Conservation (phyloP, 1,140 invertebrate genomes). For the Cherax destructor region DNA sequence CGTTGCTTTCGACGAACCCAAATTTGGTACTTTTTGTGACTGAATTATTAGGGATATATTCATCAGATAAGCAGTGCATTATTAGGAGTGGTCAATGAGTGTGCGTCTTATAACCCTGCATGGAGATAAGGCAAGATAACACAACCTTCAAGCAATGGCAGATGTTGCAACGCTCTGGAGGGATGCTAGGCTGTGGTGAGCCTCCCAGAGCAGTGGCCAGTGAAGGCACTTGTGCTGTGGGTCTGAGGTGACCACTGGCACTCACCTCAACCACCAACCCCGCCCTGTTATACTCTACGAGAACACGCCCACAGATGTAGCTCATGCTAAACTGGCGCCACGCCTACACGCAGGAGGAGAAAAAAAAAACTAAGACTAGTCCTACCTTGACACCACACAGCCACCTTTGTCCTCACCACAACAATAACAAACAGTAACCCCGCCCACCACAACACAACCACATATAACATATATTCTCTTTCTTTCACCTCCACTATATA, state of each 20-base stretch:
- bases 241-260: conserved; percentile 33
- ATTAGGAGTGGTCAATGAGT: conserved; percentile 32
- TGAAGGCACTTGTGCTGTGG: conserved; percentile 42
- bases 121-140: conserved; percentile 15
- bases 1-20: conserved; percentile 64
- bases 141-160: background rate
- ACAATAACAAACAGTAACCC: conserved; percentile 58
- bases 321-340: conserved; percentile 11
- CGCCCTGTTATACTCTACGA: conserved; percentile 30
- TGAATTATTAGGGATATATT: conserved; percentile 67
- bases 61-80: conserved; percentile 59
- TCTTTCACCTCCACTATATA: background rate
- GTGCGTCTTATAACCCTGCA: conserved; percentile 11
- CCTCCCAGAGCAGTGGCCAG: conserved; percentile 24
- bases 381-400: background rate
- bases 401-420: conserved; percentile 38
- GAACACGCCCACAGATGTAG: conserved; percentile 32
- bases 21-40: conserved; percentile 60
- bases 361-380: background rate
- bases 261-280: conserved; percentile 49
- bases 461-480: background rate
- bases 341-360: conserved; percentile 12
- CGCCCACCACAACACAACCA: conserved; percentile 26
- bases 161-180: conserved; percentile 3
- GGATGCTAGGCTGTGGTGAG: background rate